Evolutionary conservation across 2,888 invertebrate species (phyloP), one percentile per base, ranked within the genome.

Genomic region (Plebejus anna): DNA sequence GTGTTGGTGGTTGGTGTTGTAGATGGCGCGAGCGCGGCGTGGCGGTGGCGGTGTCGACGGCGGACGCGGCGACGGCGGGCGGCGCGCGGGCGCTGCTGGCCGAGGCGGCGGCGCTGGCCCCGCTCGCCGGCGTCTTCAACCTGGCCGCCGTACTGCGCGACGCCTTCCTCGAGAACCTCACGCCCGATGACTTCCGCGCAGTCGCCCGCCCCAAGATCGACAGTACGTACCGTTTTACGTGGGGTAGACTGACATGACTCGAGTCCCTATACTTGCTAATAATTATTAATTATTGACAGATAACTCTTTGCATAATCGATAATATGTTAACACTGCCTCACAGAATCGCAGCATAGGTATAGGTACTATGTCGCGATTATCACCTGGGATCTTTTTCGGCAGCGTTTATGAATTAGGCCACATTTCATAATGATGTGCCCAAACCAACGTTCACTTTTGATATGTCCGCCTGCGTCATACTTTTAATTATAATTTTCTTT

Each of bases 61-160:
- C 81, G 70, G 82, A 83, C 80, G 81, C 81, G 71, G 79, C 83
- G 79, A 77, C 80, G 75, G 75, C 77, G 92, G 93, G 72, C 22
- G 97, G 97, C 38, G 96, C 97, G 38, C 92, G 90, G 78, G 88
- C 92, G 78, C 90, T 97, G 78, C 86, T 98, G 78, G 87, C 90
- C 72, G 95, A 95, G 84, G 95, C 96, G 13, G 94, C 94, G n/a
- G 90, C 92, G 82, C 85, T 96, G 77, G 97, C 96, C 9, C 94
- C 96, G 72, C 95, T 98, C 78, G 98, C 97, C 79, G 98, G 97
- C 81, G 96, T 99, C 78, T 99, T 99, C 94, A 98, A 99, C 91
- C 95, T 99, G 82, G 99, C 99, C 38, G 98, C 97, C 85, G 99
- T 98, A 78, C 93, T 99, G 79, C 94, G 96, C 51, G 99, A 99